Percentiles rank a stretch among this genome's conserved stretches.
Evolutionary conservation across 1,140 invertebrate species (phyloP).

Genomic region (Scaptomyza pallida): DNA sequence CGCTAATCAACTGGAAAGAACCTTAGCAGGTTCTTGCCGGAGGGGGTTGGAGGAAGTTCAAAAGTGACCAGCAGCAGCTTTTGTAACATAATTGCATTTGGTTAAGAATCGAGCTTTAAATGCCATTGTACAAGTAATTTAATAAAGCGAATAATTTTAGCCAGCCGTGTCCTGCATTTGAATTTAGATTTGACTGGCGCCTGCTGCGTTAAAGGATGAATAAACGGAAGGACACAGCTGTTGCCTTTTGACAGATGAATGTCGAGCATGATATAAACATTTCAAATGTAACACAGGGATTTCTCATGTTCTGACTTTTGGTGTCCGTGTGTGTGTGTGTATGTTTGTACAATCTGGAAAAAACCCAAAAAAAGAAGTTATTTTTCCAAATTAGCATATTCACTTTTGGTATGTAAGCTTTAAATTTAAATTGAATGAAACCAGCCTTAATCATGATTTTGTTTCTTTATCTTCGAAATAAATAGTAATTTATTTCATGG

Average conservation of each 20-base stretch:
- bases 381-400: background rate
- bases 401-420: conserved; percentile 18
- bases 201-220: conserved; percentile 20
- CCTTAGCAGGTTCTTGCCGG: conserved; percentile 1
- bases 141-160: conserved; percentile 73
- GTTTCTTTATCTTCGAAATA: conserved; percentile 7
- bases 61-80: conserved; percentile 37
- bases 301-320: background rate
- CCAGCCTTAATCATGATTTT: conserved; percentile 20
- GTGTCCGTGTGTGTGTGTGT: background rate
- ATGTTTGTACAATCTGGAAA: background rate
- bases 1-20: conserved; percentile 48
- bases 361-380: background rate
- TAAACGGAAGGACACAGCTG: conserved; percentile 61
- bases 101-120: conserved; percentile 32
- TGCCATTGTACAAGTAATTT: conserved; percentile 53
- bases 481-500: conserved; percentile 15
- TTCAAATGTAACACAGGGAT: conserved; percentile 47
- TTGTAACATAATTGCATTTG: conserved; percentile 57
- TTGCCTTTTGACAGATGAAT: conserved; percentile 76
- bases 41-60: background rate
- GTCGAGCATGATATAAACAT: conserved; percentile 72
- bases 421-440: conserved; percentile 37
- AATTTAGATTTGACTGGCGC: conserved; percentile 39
- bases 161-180: conserved; percentile 49